These are phyloP conservation scores for Chloroceryle amazona DNA, from an alignment of 2,797 vertebrate species.

Conservation along the genomic window DNA sequence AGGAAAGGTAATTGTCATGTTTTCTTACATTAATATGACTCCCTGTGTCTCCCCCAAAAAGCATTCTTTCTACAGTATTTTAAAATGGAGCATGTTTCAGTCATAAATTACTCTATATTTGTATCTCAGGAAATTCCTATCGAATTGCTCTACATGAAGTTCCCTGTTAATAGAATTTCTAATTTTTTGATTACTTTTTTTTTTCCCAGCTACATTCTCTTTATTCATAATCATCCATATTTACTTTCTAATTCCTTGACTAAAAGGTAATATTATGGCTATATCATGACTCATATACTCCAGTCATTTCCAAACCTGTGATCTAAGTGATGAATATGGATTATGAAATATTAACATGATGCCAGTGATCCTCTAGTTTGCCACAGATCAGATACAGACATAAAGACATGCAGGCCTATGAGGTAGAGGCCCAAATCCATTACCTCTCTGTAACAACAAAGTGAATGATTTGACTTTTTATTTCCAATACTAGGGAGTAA, in stretches of 20 bases:
- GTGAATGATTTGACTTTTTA: not conserved
- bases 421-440: not conserved
- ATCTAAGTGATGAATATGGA: not conserved
- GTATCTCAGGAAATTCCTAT: not conserved
- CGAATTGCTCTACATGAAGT: not conserved
- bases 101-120: not conserved
- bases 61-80: not conserved
- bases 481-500: not conserved
- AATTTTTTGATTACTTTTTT: rapidly evolving
- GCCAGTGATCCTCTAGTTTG: not conserved
- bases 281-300: not conserved
- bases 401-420: not conserved
- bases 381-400: not conserved
- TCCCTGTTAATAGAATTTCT: not conserved
- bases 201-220: not conserved
- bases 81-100: not conserved
- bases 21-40: not conserved
- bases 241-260: not conserved
- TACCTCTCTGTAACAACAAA: not conserved
- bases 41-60: not conserved
- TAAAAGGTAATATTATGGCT: not conserved
- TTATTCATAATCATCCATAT: not conserved
- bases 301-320: not conserved
- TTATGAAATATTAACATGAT: not conserved
- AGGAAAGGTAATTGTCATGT: not conserved